Conservation (phyloP, 1,140 invertebrate genomes). For the Pseudomyrmex concolor region DNA sequence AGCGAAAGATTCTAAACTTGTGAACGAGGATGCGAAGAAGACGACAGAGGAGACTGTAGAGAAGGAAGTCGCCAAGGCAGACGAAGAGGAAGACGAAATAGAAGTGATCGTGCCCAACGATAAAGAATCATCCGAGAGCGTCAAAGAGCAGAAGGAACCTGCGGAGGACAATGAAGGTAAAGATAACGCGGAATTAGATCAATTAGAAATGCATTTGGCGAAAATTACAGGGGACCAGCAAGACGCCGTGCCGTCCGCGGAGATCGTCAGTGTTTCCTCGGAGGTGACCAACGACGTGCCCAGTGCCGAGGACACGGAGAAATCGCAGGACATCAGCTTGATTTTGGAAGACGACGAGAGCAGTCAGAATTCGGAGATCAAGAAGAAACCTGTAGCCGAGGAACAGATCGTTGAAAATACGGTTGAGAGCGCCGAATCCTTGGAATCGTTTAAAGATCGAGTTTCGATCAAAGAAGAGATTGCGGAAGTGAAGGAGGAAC, state of each 20-base stretch:
- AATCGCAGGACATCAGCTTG: slow-evolving; percentile 77
- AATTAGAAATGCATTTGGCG: slow-evolving; percentile 73
- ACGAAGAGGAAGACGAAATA: slow-evolving; percentile 69
- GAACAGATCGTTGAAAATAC: slow-evolving; percentile 65
- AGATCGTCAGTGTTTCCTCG: slow-evolving; percentile 72
- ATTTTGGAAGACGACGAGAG: slow-evolving; percentile 77
- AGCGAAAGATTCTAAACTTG: slow-evolving; percentile 51
- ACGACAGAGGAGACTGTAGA: slow-evolving; percentile 50
- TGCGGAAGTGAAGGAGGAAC: slow-evolving; percentile 58
- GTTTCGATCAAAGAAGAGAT: slow-evolving; percentile 59
- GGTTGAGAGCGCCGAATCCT: slow-evolving; percentile 65
- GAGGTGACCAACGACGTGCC: slow-evolving; percentile 72
- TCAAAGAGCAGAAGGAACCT: slow-evolving; percentile 48
- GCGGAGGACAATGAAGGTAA: slow-evolving; percentile 68
- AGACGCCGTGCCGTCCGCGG: slow-evolving; percentile 62
- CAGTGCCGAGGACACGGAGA: slow-evolving; percentile 74
- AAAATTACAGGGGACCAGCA: slow-evolving; percentile 77
- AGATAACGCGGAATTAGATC: slow-evolving; percentile 65
- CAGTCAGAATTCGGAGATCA: slow-evolving; percentile 63
- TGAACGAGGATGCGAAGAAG: slow-evolving; percentile 36
- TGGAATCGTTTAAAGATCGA: slow-evolving; percentile 70
- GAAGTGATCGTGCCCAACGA: slow-evolving; percentile 47
- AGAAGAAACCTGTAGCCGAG: slow-evolving; percentile 70
- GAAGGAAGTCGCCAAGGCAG: slow-evolving; percentile 56
- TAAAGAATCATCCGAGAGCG: slow-evolving; percentile 48